Evolutionary conservation across 2,113 vertebrate genomes (phyloP).

Genomic region (Turdus rufiventris): DNA sequence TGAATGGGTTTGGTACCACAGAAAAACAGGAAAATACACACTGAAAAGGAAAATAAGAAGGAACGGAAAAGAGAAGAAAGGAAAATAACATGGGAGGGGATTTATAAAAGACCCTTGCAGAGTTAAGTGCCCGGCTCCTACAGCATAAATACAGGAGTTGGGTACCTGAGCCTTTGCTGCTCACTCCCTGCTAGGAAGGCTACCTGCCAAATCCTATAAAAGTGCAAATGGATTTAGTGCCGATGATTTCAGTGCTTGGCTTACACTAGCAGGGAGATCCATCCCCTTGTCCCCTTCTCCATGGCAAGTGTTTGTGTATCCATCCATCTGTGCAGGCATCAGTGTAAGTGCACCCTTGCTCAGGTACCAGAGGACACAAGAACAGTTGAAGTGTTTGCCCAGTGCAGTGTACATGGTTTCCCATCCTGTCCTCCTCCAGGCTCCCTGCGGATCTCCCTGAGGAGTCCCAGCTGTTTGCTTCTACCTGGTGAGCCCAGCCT

Average conservation of each 20-base stretch:
- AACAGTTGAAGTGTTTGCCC: neutral
- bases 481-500: neutral
- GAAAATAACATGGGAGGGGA: neutral
- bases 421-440: neutral
- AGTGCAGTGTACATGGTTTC: neutral
- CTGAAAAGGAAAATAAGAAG: neutral
- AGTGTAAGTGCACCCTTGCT: neutral
- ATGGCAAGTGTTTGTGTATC: neutral
- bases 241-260: neutral
- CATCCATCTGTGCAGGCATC: neutral
- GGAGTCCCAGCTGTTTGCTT: conserved; percentile 49
- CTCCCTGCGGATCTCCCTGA: neutral
- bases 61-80: neutral
- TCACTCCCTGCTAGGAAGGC: neutral
- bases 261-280: neutral
- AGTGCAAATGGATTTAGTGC: conserved; percentile 37
- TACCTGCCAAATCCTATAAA: conserved; percentile 28
- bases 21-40: neutral
- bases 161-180: neutral
- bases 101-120: conserved; percentile 7
- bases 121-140: conserved; percentile 3
- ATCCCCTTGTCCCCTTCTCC: neutral
- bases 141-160: neutral
- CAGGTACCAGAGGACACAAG: neutral
- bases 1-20: neutral